Percentiles rank a stretch among this genome's conserved stretches.
These are phyloP conservation scores for Bombus confusus DNA, from an alignment of 1,140 invertebrate genomes.

Conservation along the genomic window DNA sequence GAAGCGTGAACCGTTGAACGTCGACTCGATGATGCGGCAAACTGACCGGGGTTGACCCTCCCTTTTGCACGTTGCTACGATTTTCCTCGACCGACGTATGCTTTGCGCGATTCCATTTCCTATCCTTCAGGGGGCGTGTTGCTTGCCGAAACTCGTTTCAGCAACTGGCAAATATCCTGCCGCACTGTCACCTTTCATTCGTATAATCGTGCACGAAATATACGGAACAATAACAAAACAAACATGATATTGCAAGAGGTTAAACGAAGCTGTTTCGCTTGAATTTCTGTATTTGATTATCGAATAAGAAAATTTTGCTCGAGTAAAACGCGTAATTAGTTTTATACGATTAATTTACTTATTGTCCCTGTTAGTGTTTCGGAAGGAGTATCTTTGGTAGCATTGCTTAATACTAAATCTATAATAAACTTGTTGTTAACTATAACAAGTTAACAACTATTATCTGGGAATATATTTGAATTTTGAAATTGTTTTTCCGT, in stretches of 20 bases:
- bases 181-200: neutral
- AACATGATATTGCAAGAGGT: neutral
- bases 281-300: neutral
- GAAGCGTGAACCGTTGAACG: conserved; percentile 53
- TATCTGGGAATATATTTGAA: too few species aligned
- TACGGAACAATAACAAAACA: neutral
- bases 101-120: conserved; percentile 37
- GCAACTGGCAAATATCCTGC: conserved; percentile 30
- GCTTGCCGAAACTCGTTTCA: conserved; percentile 55
- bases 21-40: conserved; percentile 32
- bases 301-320: neutral
- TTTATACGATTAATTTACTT: neutral
- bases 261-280: neutral
- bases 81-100: conserved; percentile 27
- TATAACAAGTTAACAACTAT: too few species aligned
- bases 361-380: neutral
- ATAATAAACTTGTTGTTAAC: too few species aligned
- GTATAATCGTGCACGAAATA: neutral
- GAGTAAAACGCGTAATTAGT: neutral
- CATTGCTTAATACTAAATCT: too few species aligned
- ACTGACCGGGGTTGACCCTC: conserved; percentile 56
- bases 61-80: conserved; percentile 38
- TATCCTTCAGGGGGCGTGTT: conserved; percentile 48
- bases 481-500: too few species aligned
- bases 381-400: too few species aligned